phyloP scores from a whole-genome alignment of 2,797 vertebrate genomes.

The Catostomus latipinnis region DNA sequence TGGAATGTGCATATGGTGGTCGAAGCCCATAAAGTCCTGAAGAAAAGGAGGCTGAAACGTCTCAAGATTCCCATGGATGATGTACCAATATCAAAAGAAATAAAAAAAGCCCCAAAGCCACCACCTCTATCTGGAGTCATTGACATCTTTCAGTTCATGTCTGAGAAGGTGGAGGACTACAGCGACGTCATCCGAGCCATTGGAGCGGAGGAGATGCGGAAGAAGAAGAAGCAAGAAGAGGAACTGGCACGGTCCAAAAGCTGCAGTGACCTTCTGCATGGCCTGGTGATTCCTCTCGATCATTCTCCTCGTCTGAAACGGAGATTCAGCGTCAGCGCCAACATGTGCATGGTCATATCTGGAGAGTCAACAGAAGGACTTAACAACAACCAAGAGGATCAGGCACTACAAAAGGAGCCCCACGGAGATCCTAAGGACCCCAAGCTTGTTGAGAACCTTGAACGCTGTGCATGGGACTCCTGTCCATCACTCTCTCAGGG shows the following conservation, averaged over 20 bases:
- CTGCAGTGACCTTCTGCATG: conserved; percentile 70
- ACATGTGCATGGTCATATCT: conserved; percentile 69
- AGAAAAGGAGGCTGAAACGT: conserved; percentile 86
- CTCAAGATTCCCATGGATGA: conserved; percentile 77
- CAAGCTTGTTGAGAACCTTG: neutral
- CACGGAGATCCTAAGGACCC: conserved; percentile 71
- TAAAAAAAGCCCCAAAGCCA: conserved; percentile 57
- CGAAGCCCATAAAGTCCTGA: conserved; percentile 92
- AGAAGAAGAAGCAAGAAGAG: conserved; percentile 45
- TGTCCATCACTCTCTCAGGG: conserved; percentile 67
- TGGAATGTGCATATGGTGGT: conserved; percentile 99
- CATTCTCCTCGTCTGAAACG: conserved; percentile 72
- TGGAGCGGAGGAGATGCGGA: conserved; percentile 70
- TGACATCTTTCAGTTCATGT: conserved; percentile 93
- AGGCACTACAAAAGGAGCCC: conserved; percentile 73
- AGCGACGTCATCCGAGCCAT: conserved; percentile 93
- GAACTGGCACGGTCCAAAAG: conserved; percentile 74
- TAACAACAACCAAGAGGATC: conserved; percentile 69
- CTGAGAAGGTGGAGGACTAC: conserved; percentile 90
- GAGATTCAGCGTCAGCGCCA: conserved; percentile 75
- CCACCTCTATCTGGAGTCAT: conserved; percentile 69
- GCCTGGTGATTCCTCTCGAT: conserved; percentile 76
- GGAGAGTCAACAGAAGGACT: conserved; percentile 65
- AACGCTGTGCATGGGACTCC: conserved; percentile 1
- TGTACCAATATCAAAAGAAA: conserved; percentile 64